Evolutionary conservation across 2,113 vertebrate species (phyloP), one percentile per base, ranked within the genome.

Genomic region (Dicrurus megarhynchus): DNA sequence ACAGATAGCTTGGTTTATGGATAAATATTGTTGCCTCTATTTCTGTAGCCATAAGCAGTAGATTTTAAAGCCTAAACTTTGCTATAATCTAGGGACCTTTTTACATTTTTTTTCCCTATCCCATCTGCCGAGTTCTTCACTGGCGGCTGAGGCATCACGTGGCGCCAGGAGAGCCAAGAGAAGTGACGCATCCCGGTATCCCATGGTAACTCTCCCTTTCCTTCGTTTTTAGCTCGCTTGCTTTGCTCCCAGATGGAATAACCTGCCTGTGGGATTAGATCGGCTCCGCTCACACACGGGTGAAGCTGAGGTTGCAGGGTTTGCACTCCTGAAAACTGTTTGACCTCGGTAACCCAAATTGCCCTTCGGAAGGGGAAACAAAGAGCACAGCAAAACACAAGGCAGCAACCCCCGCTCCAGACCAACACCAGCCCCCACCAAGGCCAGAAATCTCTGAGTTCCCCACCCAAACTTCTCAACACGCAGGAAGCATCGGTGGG

Each of bases 151-250:
- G 68, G 20, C 18, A 20, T 94, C 93, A 95, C 53, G 20, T 91
- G 94, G 78, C 3, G 1, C 53, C 49, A 7, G 14, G 39, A 49
- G 82, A 94, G 92, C 90, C 93, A 90, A 84, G 84, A 94, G 82
- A 23, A 85, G 87, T 96, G 96, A 96, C 65, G 32, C 82, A 95
- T 89, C 94, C 47, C 16, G 70, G 90, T 96, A 71, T 95, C 96
- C 95, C 92, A 76, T 94, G 92, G 92, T 95, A 95, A 95, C 95
- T 95, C 94, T 91, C 30, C 46, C 61, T 81, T 89, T 12, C 80
- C 76, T 90, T 87, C 27, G 1, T 52, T 88, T 93, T 73, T 53
- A 93, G 82, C 79, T 94, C 23, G 0, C 77, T 61, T 76, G 53
- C 85, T 80, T 33, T 57, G 88, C 85, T 95, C 42, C 69, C 61